Evolutionary conservation across 2,797 vertebrate species (phyloP).

Genomic region (Gallinago solitaria): DNA sequence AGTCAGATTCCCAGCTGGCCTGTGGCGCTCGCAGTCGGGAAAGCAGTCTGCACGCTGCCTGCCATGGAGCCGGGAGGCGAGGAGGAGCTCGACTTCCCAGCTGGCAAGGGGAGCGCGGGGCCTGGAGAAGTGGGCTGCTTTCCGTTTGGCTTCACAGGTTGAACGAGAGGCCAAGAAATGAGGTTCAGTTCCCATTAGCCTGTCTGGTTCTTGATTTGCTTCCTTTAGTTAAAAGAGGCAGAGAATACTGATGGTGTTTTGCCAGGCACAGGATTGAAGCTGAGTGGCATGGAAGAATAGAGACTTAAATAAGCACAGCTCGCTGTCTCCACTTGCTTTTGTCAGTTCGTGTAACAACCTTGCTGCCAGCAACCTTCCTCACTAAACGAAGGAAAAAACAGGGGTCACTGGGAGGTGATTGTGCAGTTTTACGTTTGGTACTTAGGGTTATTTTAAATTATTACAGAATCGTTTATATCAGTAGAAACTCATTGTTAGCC

Average conservation of each 20-base stretch:
- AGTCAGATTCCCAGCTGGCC: constrained; percentile 62
- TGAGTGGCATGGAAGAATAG: constrained; percentile 49
- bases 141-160: constrained; percentile 58
- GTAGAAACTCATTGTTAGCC: background rate
- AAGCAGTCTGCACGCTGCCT: constrained; percentile 27
- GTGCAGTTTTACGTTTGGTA: constrained; percentile 7
- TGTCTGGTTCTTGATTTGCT: constrained; percentile 68
- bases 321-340: constrained; percentile 60
- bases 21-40: background rate
- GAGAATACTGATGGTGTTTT: constrained; percentile 61
- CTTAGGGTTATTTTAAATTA: background rate
- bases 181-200: constrained; percentile 71
- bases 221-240: constrained; percentile 29
- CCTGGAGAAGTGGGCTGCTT: constrained; percentile 43
- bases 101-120: background rate
- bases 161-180: constrained; percentile 62
- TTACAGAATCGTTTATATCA: background rate
- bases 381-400: constrained; percentile 21
- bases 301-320: constrained; percentile 66
- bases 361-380: constrained; percentile 53
- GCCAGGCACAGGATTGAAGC: constrained; percentile 40
- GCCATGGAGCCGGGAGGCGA: background rate
- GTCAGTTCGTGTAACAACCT: constrained; percentile 30
- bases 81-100: constrained; percentile 31
- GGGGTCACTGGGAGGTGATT: constrained; percentile 54